Evolutionary conservation across 2,797 vertebrate species (phyloP).

Genomic region (Cirrhinus molitorella): DNA sequence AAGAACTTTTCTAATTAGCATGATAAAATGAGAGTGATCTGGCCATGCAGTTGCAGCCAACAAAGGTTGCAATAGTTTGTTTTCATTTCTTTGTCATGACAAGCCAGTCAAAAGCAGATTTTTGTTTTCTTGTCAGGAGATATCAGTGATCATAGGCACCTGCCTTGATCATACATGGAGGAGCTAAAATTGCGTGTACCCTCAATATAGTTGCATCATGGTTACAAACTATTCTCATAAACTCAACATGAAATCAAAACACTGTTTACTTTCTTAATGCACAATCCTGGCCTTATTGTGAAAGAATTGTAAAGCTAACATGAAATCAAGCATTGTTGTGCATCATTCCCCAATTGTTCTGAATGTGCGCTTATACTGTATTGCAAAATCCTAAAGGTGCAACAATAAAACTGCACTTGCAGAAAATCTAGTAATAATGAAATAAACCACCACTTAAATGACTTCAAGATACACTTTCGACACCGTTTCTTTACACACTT

Average conservation of each 20-base stretch:
- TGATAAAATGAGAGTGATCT: slow-evolving; percentile 57
- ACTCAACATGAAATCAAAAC: slow-evolving; percentile 1
- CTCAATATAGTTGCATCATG: slow-evolving; percentile 53
- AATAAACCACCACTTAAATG: neutral
- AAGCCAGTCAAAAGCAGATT: slow-evolving; percentile 49
- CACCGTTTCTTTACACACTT: neutral
- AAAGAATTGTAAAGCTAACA: neutral
- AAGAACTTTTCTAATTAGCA: slow-evolving; percentile 52
- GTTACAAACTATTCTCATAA: slow-evolving; percentile 24
- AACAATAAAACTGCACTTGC: neutral
- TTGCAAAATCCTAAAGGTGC: neutral
- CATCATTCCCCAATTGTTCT: neutral
- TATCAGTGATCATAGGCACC: slow-evolving; percentile 58
- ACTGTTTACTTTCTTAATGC: neutral
- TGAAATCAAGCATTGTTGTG: neutral
- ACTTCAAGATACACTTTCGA: neutral
- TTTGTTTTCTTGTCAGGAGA: slow-evolving; percentile 55
- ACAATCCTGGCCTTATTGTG: neutral
- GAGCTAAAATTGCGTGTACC: slow-evolving; percentile 29
- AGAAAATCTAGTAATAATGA: neutral
- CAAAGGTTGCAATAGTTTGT: slow-evolving; percentile 65
- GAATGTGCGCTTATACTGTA: neutral
- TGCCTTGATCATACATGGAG: slow-evolving; percentile 61
- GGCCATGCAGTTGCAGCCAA: slow-evolving; percentile 50
- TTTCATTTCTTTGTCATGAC: slow-evolving; percentile 44